These are phyloP conservation scores for Chloroclysta siterata DNA, from an alignment of 2,888 invertebrate genomes.

Conservation along the genomic window DNA sequence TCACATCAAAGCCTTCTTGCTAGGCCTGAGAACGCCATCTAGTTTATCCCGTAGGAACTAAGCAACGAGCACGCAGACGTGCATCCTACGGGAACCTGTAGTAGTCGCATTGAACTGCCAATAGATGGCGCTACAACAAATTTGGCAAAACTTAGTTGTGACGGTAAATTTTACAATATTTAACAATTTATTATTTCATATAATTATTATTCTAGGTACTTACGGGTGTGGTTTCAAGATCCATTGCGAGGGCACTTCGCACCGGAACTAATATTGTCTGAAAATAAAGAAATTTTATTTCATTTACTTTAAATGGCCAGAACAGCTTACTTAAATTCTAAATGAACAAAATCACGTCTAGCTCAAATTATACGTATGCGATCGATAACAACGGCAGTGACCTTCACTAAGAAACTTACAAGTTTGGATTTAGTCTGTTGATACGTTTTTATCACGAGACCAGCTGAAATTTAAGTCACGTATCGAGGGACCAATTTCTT, in stretches of 20 bases:
- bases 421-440: constrained; percentile 43
- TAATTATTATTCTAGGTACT: constrained; percentile 56
- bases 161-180: constrained; percentile 49
- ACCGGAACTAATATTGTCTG: constrained; percentile 69
- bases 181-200: constrained; percentile 23
- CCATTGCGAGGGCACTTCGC: constrained; percentile 59
- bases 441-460: constrained; percentile 38
- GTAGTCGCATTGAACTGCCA: constrained; percentile 39
- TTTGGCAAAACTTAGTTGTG: constrained; percentile 55
- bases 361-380: constrained; percentile 30
- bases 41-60: constrained; percentile 21
- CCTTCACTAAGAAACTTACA: constrained; percentile 49
- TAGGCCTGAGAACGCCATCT: constrained; percentile 34
- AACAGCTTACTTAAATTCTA: neutral
- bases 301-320: neutral
- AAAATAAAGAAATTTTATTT: constrained; percentile 51
- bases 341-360: constrained; percentile 22
- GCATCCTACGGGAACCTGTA: constrained; percentile 45
- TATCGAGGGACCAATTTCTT: constrained; percentile 28
- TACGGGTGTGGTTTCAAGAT: constrained; percentile 74
- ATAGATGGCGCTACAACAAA: constrained; percentile 65
- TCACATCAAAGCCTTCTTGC: constrained; percentile 2
- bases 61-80: constrained; percentile 12
- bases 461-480: constrained; percentile 34
- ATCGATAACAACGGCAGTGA: constrained; percentile 50